These are phyloP conservation scores for Thyatira batis DNA, from an alignment of 2,888 invertebrate genomes.

Conservation along the genomic window DNA sequence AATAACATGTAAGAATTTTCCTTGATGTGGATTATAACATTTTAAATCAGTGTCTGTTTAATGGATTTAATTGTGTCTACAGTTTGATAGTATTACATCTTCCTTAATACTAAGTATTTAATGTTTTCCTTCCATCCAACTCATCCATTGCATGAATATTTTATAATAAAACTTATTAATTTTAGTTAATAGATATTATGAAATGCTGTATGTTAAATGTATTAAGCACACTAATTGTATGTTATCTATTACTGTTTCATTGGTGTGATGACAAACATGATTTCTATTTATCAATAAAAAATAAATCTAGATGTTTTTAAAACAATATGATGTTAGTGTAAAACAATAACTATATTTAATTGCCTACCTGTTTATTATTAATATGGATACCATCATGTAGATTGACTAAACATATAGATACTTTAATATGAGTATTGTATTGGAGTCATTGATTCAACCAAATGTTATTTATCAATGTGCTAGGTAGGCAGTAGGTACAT, in stretches of 20 bases:
- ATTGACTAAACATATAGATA: not conserved
- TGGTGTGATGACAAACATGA: not conserved
- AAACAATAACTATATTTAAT: not conserved
- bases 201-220: conserved; percentile 51
- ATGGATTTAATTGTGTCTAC: conserved; percentile 19
- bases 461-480: not conserved
- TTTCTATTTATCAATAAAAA: not conserved
- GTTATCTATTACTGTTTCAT: conserved; percentile 20
- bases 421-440: not conserved
- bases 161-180: conserved; percentile 39
- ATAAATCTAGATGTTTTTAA: not conserved
- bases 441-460: not conserved
- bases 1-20: conserved; percentile 24
- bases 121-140: conserved; percentile 33
- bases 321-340: not conserved
- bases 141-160: conserved; percentile 37
- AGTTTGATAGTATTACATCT: conserved; percentile 25
- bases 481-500: not conserved
- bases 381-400: not conserved
- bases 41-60: conserved; percentile 9
- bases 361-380: not conserved
- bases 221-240: conserved; percentile 24
- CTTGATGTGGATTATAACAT: conserved; percentile 4
- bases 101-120: conserved; percentile 35
- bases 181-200: conserved; percentile 40